phyloP scores from a whole-genome alignment of 1,140 invertebrate genomes.

The Periplaneta americana region DNA sequence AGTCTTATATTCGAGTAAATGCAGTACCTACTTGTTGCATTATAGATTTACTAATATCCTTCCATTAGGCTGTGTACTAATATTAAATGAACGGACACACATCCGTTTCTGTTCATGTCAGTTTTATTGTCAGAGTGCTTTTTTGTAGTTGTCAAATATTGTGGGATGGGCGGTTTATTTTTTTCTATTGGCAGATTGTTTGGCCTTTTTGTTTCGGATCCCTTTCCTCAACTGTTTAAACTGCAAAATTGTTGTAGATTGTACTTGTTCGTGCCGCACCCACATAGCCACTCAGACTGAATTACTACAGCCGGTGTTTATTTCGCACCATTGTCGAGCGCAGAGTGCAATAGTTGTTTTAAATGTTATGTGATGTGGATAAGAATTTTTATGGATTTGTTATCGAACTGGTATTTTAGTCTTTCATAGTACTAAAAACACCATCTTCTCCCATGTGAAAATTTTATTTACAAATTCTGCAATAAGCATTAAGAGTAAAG shows the following conservation, averaged over 20 bases:
- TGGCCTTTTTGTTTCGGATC: neutral
- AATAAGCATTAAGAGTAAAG: neutral
- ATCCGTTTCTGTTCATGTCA: neutral
- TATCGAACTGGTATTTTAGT: neutral
- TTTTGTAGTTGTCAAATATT: neutral
- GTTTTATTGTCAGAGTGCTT: neutral
- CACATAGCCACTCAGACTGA: neutral
- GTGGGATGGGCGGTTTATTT: neutral
- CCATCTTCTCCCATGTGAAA: neutral
- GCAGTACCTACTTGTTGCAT: neutral
- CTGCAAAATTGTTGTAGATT: neutral
- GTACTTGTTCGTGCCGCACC: neutral
- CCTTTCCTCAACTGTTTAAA: neutral
- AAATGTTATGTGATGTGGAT: neutral
- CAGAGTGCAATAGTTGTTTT: neutral
- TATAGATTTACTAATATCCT: neutral
- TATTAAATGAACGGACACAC: neutral
- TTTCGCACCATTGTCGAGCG: neutral
- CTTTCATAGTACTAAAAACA: neutral
- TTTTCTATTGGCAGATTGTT: neutral
- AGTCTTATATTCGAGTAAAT: constrained; percentile 9
- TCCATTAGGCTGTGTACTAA: neutral
- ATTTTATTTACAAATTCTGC: neutral
- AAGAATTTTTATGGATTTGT: neutral
- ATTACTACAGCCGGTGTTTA: neutral